These are phyloP conservation scores for Oryzias sinensis DNA, from an alignment of 2,797 vertebrate species.

Conservation along the genomic window DNA sequence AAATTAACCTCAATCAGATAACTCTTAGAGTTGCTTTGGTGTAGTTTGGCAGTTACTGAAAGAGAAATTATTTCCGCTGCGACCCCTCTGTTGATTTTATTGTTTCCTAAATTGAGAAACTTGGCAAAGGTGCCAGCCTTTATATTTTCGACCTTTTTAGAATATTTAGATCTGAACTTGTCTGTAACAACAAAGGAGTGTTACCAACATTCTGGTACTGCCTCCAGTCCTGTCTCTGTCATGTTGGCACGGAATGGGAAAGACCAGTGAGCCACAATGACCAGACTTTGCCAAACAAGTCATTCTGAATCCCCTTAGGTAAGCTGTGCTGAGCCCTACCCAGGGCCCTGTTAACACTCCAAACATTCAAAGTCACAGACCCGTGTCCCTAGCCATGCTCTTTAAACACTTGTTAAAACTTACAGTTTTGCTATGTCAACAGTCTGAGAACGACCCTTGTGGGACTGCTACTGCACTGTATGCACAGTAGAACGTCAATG, in stretches of 20 bases:
- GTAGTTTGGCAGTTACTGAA: constrained; percentile 61
- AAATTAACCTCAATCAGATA: constrained; percentile 67
- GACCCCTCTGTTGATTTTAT: constrained; percentile 47
- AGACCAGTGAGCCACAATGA: constrained; percentile 58
- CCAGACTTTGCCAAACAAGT: constrained; percentile 62
- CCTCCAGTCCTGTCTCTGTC: constrained; percentile 26
- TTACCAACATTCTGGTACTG: constrained; percentile 15
- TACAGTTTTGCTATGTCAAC: constrained; percentile 79
- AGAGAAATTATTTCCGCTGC: constrained; percentile 43
- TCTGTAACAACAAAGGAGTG: constrained; percentile 8
- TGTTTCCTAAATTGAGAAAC: constrained; percentile 39
- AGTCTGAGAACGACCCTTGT: constrained; percentile 72
- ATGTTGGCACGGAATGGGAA: constrained; percentile 31
- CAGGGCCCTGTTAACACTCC: constrained; percentile 74
- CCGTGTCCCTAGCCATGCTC: constrained; percentile 73
- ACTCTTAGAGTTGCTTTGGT: constrained; percentile 52
- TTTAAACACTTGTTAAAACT: constrained; percentile 82
- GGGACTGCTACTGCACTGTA: constrained; percentile 64
- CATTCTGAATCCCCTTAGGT: constrained; percentile 58
- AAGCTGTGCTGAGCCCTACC: constrained; percentile 45
- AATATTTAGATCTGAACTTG: constrained; percentile 34
- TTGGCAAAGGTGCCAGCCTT: constrained; percentile 20
- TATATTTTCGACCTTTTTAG: constrained; percentile 28
- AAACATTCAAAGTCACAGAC: constrained; percentile 78
- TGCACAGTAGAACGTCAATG: constrained; percentile 48